Base-by-base conservation (phyloP, 2,797 vertebrate genomes). In the Propithecus perrieri region DNA sequence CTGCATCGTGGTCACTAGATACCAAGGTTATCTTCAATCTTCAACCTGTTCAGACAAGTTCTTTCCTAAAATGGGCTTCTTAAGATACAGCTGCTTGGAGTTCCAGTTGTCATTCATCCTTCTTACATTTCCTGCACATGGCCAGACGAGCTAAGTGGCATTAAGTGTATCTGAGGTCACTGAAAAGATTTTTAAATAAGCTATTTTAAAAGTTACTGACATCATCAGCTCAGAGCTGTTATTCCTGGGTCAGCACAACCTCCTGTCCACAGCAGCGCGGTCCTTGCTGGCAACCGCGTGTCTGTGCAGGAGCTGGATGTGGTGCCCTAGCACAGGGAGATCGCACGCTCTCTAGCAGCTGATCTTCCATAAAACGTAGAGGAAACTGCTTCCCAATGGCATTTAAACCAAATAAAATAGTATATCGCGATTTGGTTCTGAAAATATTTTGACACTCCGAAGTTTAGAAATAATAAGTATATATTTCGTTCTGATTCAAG, bases 201-300 rank as follows among this genome's bases (percentile, higher is more conserved):
- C 95, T 97, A 95, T 96, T 97, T 97, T 94, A 80, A 96, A 97
- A 95, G 61, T 83, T 72, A 78, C 91, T 97, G 95, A 95, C 96
- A 93, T 94, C 95, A 94, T 85, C 83, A 91, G 67, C 71, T 86
- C 79, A 15, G 75, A 86, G 59, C 71, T 96, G 41, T 93, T 91
- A 71, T 92, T 96, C 84, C 71, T 35, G 43, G 53, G 63, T 94
- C 92, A 96, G 86, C 87, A 81, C 48, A 81, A 41, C 4, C 2
- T 89, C 20, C 43, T 83, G 57, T 38, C 46, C 3, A 33, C 78
- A 12, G 55, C 28, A 74, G 59, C 0, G 50, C 76, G 18, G 17
- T 38, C 20, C 2, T 18, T 30, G 48, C n/a, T 38, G 63, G 28
- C 69, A 4, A 20, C 20, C 1, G 1, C 69, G 26, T 4, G 50